phyloP scores from a whole-genome alignment of 2,888 invertebrate genomes.

The Ecliptopera silaceata region DNA sequence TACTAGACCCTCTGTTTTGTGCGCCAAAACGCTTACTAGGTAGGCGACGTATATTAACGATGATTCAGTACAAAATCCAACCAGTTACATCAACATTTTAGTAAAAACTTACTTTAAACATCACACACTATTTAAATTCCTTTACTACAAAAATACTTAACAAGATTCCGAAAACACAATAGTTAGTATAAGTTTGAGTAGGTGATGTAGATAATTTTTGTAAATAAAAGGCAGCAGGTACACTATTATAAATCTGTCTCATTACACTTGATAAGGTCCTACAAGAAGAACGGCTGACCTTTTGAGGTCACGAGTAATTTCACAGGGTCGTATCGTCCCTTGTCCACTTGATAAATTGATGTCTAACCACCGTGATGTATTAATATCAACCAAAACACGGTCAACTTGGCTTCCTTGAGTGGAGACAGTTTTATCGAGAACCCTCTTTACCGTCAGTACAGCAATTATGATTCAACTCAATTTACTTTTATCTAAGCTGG shows the following conservation, averaged over 20 bases:
- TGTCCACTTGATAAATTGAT: conserved; percentile 65
- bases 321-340: conserved; percentile 47
- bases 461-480: not conserved
- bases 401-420: conserved; percentile 36
- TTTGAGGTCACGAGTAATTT: conserved; percentile 57
- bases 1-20: no score
- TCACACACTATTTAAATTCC: no score
- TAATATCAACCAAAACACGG: conserved; percentile 33
- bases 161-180: no score
- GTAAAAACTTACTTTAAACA: no score
- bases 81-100: no score
- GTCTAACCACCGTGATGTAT: conserved; percentile 45
- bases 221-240: no score
- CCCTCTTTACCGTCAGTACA: conserved; percentile 12
- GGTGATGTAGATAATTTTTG: no score
- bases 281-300: conserved; percentile 52
- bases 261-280: conserved; percentile 50
- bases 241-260: conserved; percentile 22
- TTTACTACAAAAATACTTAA: no score
- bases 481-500: not conserved
- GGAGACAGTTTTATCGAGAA: conserved; percentile 37
- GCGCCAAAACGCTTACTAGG: no score
- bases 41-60: no score
- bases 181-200: no score
- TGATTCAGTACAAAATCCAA: no score